phyloP scores from a whole-genome alignment of 2,797 vertebrate species.

The Lithobates sylvaticus region DNA sequence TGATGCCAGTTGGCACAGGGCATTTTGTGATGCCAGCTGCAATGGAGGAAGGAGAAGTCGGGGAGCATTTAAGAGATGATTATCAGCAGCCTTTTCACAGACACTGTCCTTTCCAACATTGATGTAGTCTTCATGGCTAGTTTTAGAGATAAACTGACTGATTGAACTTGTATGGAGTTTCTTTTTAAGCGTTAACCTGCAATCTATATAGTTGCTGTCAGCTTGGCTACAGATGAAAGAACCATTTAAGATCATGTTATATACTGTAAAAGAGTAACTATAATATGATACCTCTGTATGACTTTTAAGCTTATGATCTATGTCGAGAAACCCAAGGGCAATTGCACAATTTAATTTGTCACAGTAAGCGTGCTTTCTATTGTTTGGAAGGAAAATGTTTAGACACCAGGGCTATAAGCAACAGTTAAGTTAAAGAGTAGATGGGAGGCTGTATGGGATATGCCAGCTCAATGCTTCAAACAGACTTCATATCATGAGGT shows the following conservation, averaged over 20 bases:
- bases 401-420: neutral
- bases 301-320: neutral
- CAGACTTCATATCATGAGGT: slow-evolving; percentile 24
- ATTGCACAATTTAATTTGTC: neutral
- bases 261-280: neutral
- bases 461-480: slow-evolving; percentile 21
- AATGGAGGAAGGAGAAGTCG: too few relatives aligned
- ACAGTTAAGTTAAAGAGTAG: neutral
- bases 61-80: too few relatives aligned
- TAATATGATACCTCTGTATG: neutral
- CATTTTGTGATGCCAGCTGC: too few relatives aligned
- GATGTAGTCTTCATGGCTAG: neutral
- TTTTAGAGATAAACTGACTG: neutral
- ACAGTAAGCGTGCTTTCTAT: neutral
- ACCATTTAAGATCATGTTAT: neutral
- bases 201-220: neutral
- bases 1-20: too few relatives aligned
- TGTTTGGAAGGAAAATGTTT: slow-evolving; percentile 6
- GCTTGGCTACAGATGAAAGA: neutral
- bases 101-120: too few relatives aligned
- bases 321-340: neutral
- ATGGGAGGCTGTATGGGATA: neutral
- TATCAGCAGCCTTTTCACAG: neutral
- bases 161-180: neutral
- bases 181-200: neutral